phyloP scores from a whole-genome alignment of 2,113 vertebrate genomes.

The Vulpes lagopus region DNA sequence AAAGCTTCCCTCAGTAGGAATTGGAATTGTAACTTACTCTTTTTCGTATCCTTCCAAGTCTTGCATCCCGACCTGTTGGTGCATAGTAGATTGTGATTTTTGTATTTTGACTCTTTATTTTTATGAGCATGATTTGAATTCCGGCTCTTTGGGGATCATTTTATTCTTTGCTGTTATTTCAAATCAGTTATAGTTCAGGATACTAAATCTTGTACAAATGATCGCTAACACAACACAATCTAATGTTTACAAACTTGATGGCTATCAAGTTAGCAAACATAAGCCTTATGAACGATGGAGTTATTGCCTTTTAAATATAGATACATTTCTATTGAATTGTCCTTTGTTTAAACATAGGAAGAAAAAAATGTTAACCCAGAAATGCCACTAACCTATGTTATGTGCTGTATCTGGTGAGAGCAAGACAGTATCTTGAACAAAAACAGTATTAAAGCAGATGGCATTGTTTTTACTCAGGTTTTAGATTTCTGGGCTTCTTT shows the following conservation, averaged over 20 bases:
- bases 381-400: background rate
- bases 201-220: constrained; percentile 25
- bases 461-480: background rate
- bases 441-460: background rate
- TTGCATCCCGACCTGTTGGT: background rate
- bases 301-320: constrained; percentile 55
- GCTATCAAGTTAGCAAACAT: background rate
- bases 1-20: background rate
- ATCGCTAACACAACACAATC: background rate
- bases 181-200: background rate
- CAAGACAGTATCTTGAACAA: background rate
- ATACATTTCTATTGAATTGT: background rate
- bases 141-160: background rate
- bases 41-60: background rate
- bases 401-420: background rate
- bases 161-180: constrained; percentile 45
- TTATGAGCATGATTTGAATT: constrained; percentile 14
- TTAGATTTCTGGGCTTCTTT: background rate
- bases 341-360: background rate
- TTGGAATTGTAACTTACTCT: background rate
- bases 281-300: background rate
- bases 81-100: background rate
- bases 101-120: background rate
- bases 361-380: constrained; percentile 17
- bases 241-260: constrained; percentile 18